Evolutionary conservation across 2,888 invertebrate genomes (phyloP).

Genomic region (Agriopis aurantiaria): DNA sequence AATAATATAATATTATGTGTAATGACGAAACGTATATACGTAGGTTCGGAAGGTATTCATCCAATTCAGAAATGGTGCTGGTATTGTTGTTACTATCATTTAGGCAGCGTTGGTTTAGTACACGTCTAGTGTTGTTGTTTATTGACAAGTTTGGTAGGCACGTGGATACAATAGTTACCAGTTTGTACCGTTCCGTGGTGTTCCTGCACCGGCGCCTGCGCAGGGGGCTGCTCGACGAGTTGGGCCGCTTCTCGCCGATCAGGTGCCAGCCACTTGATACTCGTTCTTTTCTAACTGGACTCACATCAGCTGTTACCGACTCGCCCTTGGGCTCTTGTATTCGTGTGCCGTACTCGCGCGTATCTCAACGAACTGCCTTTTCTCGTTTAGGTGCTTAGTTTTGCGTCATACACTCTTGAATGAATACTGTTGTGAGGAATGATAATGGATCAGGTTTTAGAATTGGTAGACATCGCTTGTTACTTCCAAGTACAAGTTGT

Average conservation of each 20-base stretch:
- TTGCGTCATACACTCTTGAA: conserved; percentile 31
- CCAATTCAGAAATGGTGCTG: background rate
- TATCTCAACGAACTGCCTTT: conserved; percentile 33
- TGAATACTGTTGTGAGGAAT: conserved; percentile 18
- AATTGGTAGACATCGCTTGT: background rate
- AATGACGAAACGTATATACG: background rate
- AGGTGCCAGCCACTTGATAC: conserved; percentile 84
- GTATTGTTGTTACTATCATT: conserved; percentile 11
- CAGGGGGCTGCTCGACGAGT: conserved; percentile 81
- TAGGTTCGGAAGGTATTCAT: background rate
- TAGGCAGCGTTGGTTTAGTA: conserved; percentile 6
- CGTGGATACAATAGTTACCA: conserved; percentile 81
- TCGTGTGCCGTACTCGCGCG: conserved; percentile 39
- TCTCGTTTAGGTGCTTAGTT: conserved; percentile 33
- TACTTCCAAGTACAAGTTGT: background rate
- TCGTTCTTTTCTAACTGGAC: conserved; percentile 85
- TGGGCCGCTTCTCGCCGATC: conserved; percentile 81
- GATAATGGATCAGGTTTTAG: conserved; percentile 26
- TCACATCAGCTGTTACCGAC: conserved; percentile 79
- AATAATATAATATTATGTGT: background rate
- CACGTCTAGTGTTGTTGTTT: conserved; percentile 56
- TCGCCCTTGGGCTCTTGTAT: conserved; percentile 62
- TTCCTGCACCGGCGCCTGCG: conserved; percentile 51
- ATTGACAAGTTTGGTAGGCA: conserved; percentile 76
- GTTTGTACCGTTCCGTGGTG: conserved; percentile 82